Conservation (phyloP, 2,888 invertebrate species). For the Neria commutata region DNA sequence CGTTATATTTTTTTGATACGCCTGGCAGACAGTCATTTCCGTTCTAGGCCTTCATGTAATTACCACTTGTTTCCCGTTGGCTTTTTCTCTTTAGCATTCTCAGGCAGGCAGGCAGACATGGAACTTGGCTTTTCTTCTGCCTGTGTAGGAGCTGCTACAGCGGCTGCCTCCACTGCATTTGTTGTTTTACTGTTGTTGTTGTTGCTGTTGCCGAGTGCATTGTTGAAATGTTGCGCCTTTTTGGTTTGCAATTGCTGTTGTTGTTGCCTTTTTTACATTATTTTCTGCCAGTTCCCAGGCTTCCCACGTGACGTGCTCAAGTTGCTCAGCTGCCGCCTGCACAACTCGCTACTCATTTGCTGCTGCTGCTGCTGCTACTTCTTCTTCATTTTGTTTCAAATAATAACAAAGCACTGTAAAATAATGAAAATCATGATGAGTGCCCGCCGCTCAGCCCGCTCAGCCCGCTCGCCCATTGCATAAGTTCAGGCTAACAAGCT, state of each 20-base stretch:
- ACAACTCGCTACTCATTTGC: too few species aligned
- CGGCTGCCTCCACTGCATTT: too few species aligned
- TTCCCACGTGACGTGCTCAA: too few species aligned
- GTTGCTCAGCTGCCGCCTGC: too few species aligned
- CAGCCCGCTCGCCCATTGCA: slow-evolving; percentile 6
- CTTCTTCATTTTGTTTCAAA: slow-evolving; percentile 17
- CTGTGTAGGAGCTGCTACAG: too few species aligned
- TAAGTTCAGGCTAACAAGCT: slow-evolving; percentile 6
- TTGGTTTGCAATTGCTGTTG: background rate
- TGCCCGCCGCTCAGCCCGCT: background rate
- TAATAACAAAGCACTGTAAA: background rate
- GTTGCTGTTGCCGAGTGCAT: background rate
- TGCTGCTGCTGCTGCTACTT: slow-evolving; percentile 13
- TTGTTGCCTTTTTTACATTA: slow-evolving; percentile 26
- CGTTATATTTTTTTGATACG: slow-evolving; percentile 26
- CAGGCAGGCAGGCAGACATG: too few species aligned
- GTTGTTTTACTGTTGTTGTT: too few species aligned
- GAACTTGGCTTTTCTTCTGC: too few species aligned
- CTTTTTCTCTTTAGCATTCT: slow-evolving; percentile 3
- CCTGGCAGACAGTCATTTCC: slow-evolving; percentile 39
- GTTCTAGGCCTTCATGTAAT: slow-evolving; percentile 39
- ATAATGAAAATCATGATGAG: background rate
- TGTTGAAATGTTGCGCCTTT: background rate
- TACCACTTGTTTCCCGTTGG: slow-evolving; percentile 40
- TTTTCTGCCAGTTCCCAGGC: slow-evolving; percentile 5